Base-by-base conservation (phyloP, 1,140 invertebrate species). In the Ptiloglossa arizonensis region DNA sequence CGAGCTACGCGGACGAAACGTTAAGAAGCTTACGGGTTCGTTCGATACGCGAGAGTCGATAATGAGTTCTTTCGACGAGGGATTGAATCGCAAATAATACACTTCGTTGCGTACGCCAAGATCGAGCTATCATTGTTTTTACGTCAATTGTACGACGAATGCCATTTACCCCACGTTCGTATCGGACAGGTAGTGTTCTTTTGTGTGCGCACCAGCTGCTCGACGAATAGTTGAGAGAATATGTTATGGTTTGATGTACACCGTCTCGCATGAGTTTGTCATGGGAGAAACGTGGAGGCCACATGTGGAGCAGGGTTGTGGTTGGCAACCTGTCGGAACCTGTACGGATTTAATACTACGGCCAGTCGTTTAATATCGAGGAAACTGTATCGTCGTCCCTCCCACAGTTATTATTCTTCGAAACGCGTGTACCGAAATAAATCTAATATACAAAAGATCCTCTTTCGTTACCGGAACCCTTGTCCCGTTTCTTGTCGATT, bases 291-390 rank as follows among this genome's bases (percentile, higher is more conserved):
- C n/a, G 60, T 63, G 73, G 52, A 73, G 69, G 67, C 67, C 72
- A 70, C 66, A 77, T 67, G 68, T 54, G 60, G 48, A 62, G 62
- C 68, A 69, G 48, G 41, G 50, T 78, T 83, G 74, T 71, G 79
- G 68, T 79, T 81, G 64, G 69, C 81, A 83, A 83, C 79, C 79
- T 83, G 82, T 79, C 82, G 74, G 74, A 64, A 83, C 79, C 79
- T 81, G 73, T 69, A 41, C 74, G 54, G 60, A 80, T 71, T 80
- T 80, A 80, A 82, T 80, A 48, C 66, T 57, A 57, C 57, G 27
- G 50, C 27, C 48, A 68, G 29, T 50, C 52, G 50, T 60, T 32
- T 74, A 63, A 35, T 44, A 79, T 75, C 52, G 46, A 52, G 3
- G 35, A 59, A 38, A 76, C 24, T 48, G 38, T 8, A 29, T 17